phyloP scores from a whole-genome alignment of 2,797 vertebrate genomes.

The Erethizon dorsatum region DNA sequence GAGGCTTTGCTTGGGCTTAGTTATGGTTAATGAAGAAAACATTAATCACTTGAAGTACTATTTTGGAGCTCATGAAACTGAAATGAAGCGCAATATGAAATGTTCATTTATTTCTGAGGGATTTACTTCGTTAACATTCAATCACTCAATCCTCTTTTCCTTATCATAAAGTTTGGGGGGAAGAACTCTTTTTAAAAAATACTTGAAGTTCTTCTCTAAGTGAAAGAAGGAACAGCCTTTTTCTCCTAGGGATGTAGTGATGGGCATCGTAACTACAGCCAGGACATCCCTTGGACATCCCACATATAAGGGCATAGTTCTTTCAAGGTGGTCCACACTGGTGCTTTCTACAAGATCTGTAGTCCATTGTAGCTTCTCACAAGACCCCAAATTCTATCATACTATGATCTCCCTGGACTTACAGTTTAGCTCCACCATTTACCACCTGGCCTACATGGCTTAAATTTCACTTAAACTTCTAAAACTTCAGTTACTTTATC shows the following conservation, averaged over 20 bases:
- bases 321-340: background rate
- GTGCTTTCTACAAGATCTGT: background rate
- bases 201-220: conserved; percentile 46
- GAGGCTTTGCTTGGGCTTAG: conserved; percentile 84
- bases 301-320: background rate
- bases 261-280: background rate
- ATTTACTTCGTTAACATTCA: conserved; percentile 88
- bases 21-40: conserved; percentile 88
- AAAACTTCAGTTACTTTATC: background rate
- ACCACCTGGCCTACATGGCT: background rate
- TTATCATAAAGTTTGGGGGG: conserved; percentile 38
- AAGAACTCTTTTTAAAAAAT: background rate
- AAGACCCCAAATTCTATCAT: background rate
- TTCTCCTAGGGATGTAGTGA: background rate
- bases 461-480: background rate
- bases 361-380: background rate
- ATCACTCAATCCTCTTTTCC: conserved; percentile 80
- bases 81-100: conserved; percentile 88
- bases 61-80: conserved; percentile 87
- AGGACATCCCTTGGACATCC: rapidly evolving
- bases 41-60: conserved; percentile 89
- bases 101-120: conserved; percentile 88
- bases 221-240: background rate
- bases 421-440: background rate
- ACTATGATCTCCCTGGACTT: background rate